phyloP scores from a whole-genome alignment of 2,797 vertebrate genomes.

The Tarsius wallacei region DNA sequence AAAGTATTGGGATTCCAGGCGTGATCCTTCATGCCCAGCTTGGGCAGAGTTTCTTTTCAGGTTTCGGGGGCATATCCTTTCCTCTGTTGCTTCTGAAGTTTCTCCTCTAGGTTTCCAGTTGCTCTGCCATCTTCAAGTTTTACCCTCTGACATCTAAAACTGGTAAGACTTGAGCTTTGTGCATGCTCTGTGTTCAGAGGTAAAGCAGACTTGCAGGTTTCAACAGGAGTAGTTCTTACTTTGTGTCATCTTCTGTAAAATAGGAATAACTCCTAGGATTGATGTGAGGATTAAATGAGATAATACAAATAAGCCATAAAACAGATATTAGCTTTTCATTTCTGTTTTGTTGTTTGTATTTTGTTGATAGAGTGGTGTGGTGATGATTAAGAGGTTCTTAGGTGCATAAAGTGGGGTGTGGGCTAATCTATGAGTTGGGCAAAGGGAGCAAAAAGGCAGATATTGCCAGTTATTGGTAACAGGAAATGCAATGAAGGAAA shows the following conservation, averaged over 20 bases:
- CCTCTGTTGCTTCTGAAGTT: slow-evolving; percentile 11
- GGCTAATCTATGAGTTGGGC: not conserved
- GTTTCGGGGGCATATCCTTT: not conserved
- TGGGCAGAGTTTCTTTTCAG: not conserved
- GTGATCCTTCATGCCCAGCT: no score
- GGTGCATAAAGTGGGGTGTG: not conserved
- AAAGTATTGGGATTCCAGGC: no score
- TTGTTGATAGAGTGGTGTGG: not conserved
- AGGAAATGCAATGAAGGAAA: slow-evolving; percentile 51
- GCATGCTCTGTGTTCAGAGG: not conserved
- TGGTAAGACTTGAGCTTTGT: not conserved
- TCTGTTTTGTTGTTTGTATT: not conserved
- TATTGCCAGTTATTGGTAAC: slow-evolving; percentile 6
- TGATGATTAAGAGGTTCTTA: slow-evolving; percentile 16
- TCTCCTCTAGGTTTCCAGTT: not conserved
- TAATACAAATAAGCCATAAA: slow-evolving; percentile 35
- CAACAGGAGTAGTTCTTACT: not conserved
- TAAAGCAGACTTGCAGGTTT: not conserved
- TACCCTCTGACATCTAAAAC: not conserved
- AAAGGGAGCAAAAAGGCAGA: slow-evolving; percentile 48
- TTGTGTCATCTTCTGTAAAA: slow-evolving; percentile 44
- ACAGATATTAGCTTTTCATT: slow-evolving; percentile 23
- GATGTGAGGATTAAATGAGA: slow-evolving; percentile 7
- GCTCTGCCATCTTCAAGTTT: slow-evolving; percentile 9
- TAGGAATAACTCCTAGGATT: not conserved